phyloP scores from a whole-genome alignment of 2,113 vertebrate genomes.

The Peromyscus californicus region DNA sequence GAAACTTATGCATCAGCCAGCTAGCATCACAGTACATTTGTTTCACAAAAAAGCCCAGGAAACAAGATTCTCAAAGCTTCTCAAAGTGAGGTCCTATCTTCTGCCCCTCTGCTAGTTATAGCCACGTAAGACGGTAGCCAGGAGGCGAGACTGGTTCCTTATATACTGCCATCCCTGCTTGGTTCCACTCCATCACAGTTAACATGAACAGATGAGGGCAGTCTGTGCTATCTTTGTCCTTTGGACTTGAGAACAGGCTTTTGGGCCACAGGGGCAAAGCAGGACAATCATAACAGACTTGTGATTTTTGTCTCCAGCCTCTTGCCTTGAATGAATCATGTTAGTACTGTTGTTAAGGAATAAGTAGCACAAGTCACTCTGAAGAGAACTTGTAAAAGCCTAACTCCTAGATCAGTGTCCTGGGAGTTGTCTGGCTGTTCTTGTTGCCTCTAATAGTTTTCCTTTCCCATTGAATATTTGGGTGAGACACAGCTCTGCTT shows the following conservation, averaged over 20 bases:
- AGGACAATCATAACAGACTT: not conserved
- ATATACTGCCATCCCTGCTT: not conserved
- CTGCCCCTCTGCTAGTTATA: not conserved
- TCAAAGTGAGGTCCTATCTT: not conserved
- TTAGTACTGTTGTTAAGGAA: not conserved
- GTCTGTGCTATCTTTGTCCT: not conserved
- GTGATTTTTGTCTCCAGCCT: not conserved
- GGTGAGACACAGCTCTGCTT: not conserved
- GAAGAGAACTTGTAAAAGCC: constrained; percentile 9
- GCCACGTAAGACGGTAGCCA: not conserved
- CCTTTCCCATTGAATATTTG: not conserved
- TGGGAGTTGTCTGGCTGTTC: not conserved
- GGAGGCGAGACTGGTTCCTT: not conserved
- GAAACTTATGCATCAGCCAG: constrained; percentile 18
- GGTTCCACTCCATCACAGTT: not conserved
- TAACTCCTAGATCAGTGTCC: not conserved
- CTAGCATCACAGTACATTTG: constrained; percentile 25
- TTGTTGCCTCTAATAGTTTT: not conserved
- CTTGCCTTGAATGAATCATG: not conserved
- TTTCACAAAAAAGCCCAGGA: constrained; percentile 27
- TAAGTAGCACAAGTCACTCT: constrained; percentile 18
- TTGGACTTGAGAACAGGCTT: not conserved
- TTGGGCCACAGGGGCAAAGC: not conserved
- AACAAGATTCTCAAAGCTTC: constrained; percentile 13
- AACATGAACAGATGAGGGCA: not conserved